Evolutionary conservation across 2,888 invertebrate species (phyloP).

Genomic region (Patella caerulea): DNA sequence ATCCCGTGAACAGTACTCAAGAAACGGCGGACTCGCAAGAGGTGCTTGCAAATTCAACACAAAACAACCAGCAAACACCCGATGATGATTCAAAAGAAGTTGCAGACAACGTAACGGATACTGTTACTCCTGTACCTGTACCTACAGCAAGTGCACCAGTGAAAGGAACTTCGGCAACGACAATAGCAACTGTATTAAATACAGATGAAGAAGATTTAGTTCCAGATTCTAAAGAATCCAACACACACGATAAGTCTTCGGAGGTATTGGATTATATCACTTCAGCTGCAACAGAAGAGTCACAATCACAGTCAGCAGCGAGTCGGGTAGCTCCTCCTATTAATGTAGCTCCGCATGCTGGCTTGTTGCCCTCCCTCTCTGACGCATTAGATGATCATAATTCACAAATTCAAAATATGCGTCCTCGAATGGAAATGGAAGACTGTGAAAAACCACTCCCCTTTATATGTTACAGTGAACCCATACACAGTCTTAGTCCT

Average conservation of each 20-base stretch:
- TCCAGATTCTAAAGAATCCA: not conserved
- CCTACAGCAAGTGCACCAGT: conserved; percentile 9
- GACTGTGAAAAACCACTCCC: conserved; percentile 44
- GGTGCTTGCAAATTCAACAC: too few species aligned
- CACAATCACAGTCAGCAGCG: not conserved
- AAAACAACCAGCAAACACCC: too few species aligned
- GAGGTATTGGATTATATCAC: not conserved
- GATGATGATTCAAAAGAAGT: too few species aligned
- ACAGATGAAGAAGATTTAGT: not conserved
- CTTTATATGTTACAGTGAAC: conserved; percentile 53
- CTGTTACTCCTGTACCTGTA: not conserved
- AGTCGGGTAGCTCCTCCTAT: not conserved
- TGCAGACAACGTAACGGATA: not conserved
- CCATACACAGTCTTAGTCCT: conserved; percentile 47
- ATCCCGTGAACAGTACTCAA: too few species aligned
- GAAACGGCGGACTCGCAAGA: too few species aligned
- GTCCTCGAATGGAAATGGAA: conserved; percentile 40
- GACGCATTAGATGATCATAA: too few species aligned
- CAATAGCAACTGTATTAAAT: not conserved
- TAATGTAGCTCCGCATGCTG: not conserved
- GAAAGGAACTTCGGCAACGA: conserved; percentile 14
- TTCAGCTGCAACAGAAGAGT: not conserved
- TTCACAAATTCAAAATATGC: conserved; percentile 8
- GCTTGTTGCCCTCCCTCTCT: not conserved
- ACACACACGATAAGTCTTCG: not conserved